Evolutionary conservation across 2,888 invertebrate species (phyloP), one percentile per base, ranked within the genome.

Genomic region (Mythimna albipuncta): DNA sequence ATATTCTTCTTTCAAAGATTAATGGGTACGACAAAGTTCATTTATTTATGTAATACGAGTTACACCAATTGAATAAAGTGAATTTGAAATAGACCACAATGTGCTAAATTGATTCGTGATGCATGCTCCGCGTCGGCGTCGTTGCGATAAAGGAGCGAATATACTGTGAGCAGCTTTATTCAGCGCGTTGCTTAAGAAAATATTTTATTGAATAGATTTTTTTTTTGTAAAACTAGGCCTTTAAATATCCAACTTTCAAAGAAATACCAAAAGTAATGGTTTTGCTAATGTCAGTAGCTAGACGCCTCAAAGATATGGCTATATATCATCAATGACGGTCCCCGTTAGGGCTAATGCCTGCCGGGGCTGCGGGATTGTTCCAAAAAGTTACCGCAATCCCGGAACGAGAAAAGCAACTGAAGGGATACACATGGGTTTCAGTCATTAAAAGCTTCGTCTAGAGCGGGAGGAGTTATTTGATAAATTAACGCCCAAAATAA

Each of bases 31-130:
- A 76, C 72, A 62, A 67, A 72, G 59, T 73, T 57, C 50, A 64
- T 75, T 75, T 69, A 72, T 72, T 71, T 72, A 72, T 69, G 64
- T 79, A 70, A 69, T 82, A 64, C 67, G 64, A 85, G 72, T 57
- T 66, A 65, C 73, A 81, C 58, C 82, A 85, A 75, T 85, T 85
- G 71, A 77, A 77, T 75, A 67, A 69, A 77, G 64, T 75, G 67
- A 74, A 82, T 84, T 84, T 85, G 81, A 80, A 85, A 86, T 90
- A 88, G 88, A 83, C 80, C 78, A 84, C 85, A 89, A 88, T 87
- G 81, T 80, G 84, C 85, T 89, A 81, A 89, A 91, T 90, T 88
- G 88, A 86, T 87, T 86, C 82, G 85, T 88, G 81, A 85, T 80
- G 82, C 85, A 84, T 81, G 76, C 72, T 78, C 73, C 75, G 79